Conservation (phyloP, 2,113 vertebrate genomes). For the Microtus richardsoni region DNA sequence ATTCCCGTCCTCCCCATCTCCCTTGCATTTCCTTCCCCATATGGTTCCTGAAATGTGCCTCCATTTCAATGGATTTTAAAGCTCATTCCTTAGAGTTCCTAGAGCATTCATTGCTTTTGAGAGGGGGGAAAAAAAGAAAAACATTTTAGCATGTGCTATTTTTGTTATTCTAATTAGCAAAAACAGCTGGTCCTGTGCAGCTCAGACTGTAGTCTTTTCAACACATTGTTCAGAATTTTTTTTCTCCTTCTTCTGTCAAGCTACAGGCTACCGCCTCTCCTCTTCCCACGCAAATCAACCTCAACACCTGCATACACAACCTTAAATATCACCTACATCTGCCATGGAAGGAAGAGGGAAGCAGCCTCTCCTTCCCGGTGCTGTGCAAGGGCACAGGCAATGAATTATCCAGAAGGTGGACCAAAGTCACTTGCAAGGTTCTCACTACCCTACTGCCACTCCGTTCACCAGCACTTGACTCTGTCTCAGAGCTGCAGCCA, state of each 20-base stretch:
- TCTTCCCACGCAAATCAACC: conserved; percentile 83
- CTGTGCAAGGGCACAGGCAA: conserved; percentile 43
- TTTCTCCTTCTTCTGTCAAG: conserved; percentile 83
- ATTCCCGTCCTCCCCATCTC: conserved; percentile 80
- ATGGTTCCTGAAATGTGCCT: conserved; percentile 89
- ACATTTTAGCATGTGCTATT: conserved; percentile 90
- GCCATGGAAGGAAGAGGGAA: conserved; percentile 78
- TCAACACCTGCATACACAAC: conserved; percentile 84
- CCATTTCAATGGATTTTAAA: conserved; percentile 90
- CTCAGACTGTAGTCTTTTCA: conserved; percentile 86
- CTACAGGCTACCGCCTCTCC: conserved; percentile 86
- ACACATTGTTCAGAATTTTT: conserved; percentile 85
- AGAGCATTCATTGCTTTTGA: conserved; percentile 89
- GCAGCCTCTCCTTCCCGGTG: conserved; percentile 46
- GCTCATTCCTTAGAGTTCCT: conserved; percentile 88
- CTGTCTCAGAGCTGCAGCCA: conserved; percentile 41
- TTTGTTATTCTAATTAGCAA: conserved; percentile 91
- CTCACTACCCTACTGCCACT: not conserved
- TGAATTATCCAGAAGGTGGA: conserved; percentile 34
- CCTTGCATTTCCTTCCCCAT: conserved; percentile 86
- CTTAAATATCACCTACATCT: conserved; percentile 84
- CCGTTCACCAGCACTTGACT: conserved; percentile 24
- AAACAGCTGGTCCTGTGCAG: conserved; percentile 88
- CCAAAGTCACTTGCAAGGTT: conserved; percentile 51
- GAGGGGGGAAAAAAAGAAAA: conserved; percentile 78